A percentile compares a stretch with the other conserved stretches of the same genome.
phyloP scores from a whole-genome alignment of 2,797 vertebrate genomes.

The Bradypus variegatus region DNA sequence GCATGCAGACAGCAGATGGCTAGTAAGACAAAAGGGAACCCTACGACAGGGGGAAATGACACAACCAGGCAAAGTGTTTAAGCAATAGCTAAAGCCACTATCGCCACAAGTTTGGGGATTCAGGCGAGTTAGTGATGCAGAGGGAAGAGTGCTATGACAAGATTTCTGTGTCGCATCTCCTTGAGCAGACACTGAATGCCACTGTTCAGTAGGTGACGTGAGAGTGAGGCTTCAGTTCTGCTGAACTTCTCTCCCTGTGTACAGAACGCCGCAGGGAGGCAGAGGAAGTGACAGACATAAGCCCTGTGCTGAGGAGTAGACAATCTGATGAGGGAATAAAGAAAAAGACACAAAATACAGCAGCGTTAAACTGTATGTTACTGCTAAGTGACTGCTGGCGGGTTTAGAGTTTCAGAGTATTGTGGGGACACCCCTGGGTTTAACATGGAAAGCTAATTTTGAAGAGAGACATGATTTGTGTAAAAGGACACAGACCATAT shows the following conservation, averaged over 20 bases:
- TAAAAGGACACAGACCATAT: neutral
- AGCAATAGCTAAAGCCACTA: neutral
- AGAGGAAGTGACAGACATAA: neutral
- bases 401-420: too few species aligned
- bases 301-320: neutral
- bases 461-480: neutral
- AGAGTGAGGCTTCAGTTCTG: neutral
- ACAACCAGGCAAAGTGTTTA: neutral
- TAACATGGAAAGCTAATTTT: neutral
- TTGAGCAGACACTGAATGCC: neutral
- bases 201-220: neutral
- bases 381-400: rapidly evolving
- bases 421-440: neutral
- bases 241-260: too few species aligned
- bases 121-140: neutral
- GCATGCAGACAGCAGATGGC: too few species aligned
- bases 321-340: too few species aligned
- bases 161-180: neutral
- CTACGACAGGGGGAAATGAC: neutral
- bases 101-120: neutral
- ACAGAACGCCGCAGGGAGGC: neutral
- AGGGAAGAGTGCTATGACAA: rapidly evolving
- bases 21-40: too few species aligned
- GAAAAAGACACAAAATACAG: too few species aligned
- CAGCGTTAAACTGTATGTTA: rapidly evolving